Base-by-base conservation (phyloP, 2,888 invertebrate genomes). In the Podotricha telesiphe region DNA sequence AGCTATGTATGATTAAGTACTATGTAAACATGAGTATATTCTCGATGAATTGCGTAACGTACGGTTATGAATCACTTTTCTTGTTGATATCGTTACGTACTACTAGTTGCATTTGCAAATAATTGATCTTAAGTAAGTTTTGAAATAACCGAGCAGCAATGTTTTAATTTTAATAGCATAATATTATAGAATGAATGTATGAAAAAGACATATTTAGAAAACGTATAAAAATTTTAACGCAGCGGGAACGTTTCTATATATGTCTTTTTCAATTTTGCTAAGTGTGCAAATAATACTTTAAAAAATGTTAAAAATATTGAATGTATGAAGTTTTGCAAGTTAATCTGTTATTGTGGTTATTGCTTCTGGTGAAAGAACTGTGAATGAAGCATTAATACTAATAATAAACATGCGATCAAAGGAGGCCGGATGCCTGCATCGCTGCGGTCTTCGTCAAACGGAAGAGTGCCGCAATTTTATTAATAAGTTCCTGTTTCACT, bases 401-500 rank as follows among this genome's bases (percentile, higher is more conserved):
- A 82, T 80, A 80, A 80, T 82, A 82, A 81, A 82, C 81, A 79
- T 80, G 81, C 82, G 89, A 89, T 88, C 89, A 86, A 88, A 87
- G 82, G 82, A 78, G 81, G 78, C 88, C 90, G 91, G 90, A 90
- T 84, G 85, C 80, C 80, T 76, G 81, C 78, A 81, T 79, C 82
- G 83, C 81, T 83, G 81, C 80, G 81, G 78, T 83, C 83, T 83
- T 84, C 83, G 83, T 78, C 80, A 82, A 81, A 81, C 87, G 91
- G 90, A 89, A 90, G 86, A 86, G 82, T 85, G 84, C 82, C 83
- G 87, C 87, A 81, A 88, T 89, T 89, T 88, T 88, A 91, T 90
- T 89, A 89, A 89, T 88, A 88, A 87, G 89, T 89, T 90, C 89
- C 90, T 88, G 89, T 89, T 88, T 86, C 84, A 85, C 80, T 84